Evolutionary conservation across 2,888 invertebrate species (phyloP), one percentile per base, ranked within the genome.

Genomic region (Pheosia tremula): DNA sequence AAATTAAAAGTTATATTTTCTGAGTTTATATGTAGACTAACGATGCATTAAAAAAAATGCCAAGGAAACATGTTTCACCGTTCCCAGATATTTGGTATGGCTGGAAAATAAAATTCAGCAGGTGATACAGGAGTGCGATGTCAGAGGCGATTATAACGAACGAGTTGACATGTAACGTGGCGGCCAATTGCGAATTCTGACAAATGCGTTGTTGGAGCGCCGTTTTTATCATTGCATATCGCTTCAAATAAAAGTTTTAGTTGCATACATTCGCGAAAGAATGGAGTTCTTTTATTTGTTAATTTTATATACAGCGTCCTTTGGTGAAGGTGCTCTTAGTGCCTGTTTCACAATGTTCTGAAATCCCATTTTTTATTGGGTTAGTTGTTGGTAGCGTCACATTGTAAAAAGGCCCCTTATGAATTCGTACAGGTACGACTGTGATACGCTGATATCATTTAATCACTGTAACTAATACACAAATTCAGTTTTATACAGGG

Each of bases 151-250:
- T 79, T 67, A 74, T 68, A 59, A 64, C 64, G 59, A 60, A 49
- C 64, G 67, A 57, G 62, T 68, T 64, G 60, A 63, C 67, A 69
- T 66, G 57, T 64, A 72, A 67, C 61, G 66, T 63, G 67, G 69
- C 68, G 64, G 56, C 63, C 74, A 77, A 75, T 74, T 72, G 56
- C 62, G 56, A 58, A 52, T 63, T 66, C 63, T 62, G 76, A 74
- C 77, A 75, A 77, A 77, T 78, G 59, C 60, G 64, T 61, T 64
- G 60, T 70, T 74, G 65, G 62, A 53, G 61, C 58, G 76, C 70
- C 55, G 75, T 72, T 69, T 72, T 45, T 69, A 72, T 74, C 72
- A 36, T 11, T n/a, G 45, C 24, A 45, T 36, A 45, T 56, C 24
- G 24, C 36, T 56, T 6, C 0, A 45, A 43, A 56, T 56, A 45